Conservation (phyloP, 1,140 invertebrate genomes). For the Leptestheria dahalacensis region DNA sequence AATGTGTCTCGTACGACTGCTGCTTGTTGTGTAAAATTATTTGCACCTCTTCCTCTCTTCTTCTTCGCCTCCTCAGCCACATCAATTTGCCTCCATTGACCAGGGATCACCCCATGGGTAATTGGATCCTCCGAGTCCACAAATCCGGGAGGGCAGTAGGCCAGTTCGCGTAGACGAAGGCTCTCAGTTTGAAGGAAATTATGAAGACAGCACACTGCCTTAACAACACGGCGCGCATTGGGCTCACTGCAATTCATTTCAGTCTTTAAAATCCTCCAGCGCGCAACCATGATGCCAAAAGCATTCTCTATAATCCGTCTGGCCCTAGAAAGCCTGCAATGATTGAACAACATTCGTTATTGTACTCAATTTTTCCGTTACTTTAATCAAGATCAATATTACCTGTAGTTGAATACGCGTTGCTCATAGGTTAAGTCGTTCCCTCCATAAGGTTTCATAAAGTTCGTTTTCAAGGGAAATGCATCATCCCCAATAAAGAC, state of each 20-base stretch:
- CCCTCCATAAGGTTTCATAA: background rate
- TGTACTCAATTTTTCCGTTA: background rate
- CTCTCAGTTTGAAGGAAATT: background rate
- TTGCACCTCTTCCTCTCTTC: background rate
- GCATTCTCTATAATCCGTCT: constrained; percentile 3
- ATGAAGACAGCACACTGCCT: constrained; percentile 1
- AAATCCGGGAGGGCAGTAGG: constrained; percentile 1
- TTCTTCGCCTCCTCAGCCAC: background rate
- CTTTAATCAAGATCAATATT: background rate
- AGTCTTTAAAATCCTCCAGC: background rate
- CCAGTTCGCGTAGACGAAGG: background rate
- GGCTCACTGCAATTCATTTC: background rate
- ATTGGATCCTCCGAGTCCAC: background rate
- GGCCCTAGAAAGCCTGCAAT: background rate
- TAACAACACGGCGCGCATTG: background rate
- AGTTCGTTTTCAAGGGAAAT: constrained; percentile 2
- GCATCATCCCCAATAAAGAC: background rate
- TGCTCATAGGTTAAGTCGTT: background rate
- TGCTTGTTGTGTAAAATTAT: background rate
- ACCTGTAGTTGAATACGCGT: constrained; percentile 7
- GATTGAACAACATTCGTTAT: background rate
- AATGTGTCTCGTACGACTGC: background rate
- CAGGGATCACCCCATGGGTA: background rate
- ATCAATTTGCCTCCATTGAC: background rate
- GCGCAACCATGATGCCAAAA: background rate